A percentile compares a stretch with the other conserved stretches of the same genome.
These are phyloP conservation scores for Chamaea fasciata DNA, from an alignment of 2,113 vertebrate genomes.

Conservation along the genomic window DNA sequence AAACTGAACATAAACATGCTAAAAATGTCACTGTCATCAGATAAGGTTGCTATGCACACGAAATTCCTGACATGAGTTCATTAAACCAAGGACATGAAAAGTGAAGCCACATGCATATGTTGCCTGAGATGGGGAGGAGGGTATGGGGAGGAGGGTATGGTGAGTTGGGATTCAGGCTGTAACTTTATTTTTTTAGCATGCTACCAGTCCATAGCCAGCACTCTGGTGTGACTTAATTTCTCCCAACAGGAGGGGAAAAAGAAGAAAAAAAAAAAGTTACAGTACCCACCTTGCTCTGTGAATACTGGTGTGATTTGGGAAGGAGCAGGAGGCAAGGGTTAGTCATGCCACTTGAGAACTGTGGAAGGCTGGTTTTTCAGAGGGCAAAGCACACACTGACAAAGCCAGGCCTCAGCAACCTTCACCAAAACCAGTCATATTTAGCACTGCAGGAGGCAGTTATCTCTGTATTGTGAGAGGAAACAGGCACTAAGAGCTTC, in stretches of 20 bases:
- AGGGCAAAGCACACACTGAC: not conserved
- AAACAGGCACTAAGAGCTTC: not conserved
- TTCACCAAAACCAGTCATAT: not conserved
- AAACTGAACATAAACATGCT: not conserved
- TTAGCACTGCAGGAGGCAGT: not conserved
- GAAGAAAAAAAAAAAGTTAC: not conserved
- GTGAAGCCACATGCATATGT: not conserved
- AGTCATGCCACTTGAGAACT: accelerated
- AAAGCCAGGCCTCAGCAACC: not conserved
- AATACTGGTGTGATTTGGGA: not conserved
- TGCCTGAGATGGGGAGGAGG: not conserved
- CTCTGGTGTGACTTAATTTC: not conserved
- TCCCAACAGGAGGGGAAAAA: not conserved
- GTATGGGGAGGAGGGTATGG: not conserved
- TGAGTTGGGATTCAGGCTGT: not conserved
- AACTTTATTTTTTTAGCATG: not conserved
- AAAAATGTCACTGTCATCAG: conserved; percentile 32
- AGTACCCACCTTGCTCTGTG: not conserved
- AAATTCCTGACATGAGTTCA: conserved; percentile 24
- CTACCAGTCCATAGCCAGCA: not conserved
- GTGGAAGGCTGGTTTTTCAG: not conserved
- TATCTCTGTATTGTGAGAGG: not conserved
- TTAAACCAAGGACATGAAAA: conserved; percentile 4
- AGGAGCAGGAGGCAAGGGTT: not conserved
- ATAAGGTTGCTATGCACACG: conserved; percentile 43